Base-by-base conservation (phyloP, 2,888 invertebrate species). In the Erebia aethiops region DNA sequence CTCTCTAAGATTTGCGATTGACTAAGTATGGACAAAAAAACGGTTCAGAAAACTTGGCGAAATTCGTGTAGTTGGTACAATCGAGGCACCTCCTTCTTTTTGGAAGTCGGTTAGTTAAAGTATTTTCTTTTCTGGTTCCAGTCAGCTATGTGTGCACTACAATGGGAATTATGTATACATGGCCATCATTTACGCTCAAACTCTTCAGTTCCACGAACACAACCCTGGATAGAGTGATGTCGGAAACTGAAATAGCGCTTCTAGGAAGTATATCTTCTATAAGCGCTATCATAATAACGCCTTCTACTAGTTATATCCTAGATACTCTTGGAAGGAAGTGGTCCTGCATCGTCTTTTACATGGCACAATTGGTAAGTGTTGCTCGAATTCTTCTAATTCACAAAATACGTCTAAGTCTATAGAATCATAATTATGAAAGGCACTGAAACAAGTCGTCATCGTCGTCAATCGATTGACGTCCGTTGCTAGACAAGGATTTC, bases 151-250 rank as follows among this genome's bases (percentile, higher is more conserved):
- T 85, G 21, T 85, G 85, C 71, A 68, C 82, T 54, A 84, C 81
- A 8, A 79, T 88, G 78, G 89, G 89, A 0, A 65, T 90, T 1
- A 81, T 87, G 74, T 85, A 81, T 71, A 81, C 87, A 0, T 90
- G 89, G 89, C 90, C 90, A 0, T 89, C 90, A 0, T 86, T 86
- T 0, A 88, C 86, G 0, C 74, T 88, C 2, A 76, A 77, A 0
- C 83, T 89, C 35, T 91, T 90, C 79, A 80, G 79, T 13, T 87
- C 88, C 0, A 72, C 75, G 0, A 86, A 85, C 76, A 90, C 90
- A 1, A 85, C 88, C 0, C 79, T 91, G 0, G 76, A 87, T 63
- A 78, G 90, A 5, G 85, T 88, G 0, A 90, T 90, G 89, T 75
- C 76, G 0, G 81, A 84, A 5, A 70, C 81, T 0, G 90, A 91